phyloP scores from a whole-genome alignment of 2,113 vertebrate species.

The Dolichotis patagonum region DNA sequence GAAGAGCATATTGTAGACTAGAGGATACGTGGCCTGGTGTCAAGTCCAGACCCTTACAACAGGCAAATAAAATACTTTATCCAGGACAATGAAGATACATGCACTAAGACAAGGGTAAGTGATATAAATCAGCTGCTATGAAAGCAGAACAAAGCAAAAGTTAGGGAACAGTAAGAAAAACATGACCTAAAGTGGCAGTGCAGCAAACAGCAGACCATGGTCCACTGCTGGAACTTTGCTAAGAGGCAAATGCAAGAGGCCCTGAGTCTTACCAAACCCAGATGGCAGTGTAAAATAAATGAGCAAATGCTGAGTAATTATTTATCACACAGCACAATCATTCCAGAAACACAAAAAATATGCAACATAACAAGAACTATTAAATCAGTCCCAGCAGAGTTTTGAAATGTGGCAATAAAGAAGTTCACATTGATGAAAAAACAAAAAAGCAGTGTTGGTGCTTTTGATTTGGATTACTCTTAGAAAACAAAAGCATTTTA shows the following conservation, averaged over 20 bases:
- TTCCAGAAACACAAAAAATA: constrained; percentile 75
- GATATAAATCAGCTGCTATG: constrained; percentile 9
- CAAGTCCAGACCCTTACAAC: constrained; percentile 6
- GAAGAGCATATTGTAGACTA: neutral
- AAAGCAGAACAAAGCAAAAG: constrained; percentile 52
- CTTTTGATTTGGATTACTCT: constrained; percentile 63
- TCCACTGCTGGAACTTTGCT: constrained; percentile 61
- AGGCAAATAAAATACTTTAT: neutral
- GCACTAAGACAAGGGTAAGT: neutral
- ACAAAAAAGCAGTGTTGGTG: constrained; percentile 31
- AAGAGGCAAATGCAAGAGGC: constrained; percentile 60
- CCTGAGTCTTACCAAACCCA: constrained; percentile 56
- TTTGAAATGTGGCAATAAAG: constrained; percentile 64
- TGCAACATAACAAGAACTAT: constrained; percentile 72
- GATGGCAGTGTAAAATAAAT: constrained; percentile 62
- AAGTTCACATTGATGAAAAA: constrained; percentile 62
- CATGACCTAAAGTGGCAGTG: constrained; percentile 46
- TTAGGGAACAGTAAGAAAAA: constrained; percentile 58
- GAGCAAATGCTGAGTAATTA: constrained; percentile 69
- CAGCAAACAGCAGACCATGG: constrained; percentile 45
- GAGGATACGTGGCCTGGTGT: constrained; percentile 26
- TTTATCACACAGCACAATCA: constrained; percentile 74
- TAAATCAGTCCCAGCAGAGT: constrained; percentile 70
- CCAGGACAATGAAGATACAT: neutral
- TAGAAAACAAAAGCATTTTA: constrained; percentile 53